Base-by-base conservation (phyloP, 2,888 invertebrate species). In the Orthonychiurus folsomi region DNA sequence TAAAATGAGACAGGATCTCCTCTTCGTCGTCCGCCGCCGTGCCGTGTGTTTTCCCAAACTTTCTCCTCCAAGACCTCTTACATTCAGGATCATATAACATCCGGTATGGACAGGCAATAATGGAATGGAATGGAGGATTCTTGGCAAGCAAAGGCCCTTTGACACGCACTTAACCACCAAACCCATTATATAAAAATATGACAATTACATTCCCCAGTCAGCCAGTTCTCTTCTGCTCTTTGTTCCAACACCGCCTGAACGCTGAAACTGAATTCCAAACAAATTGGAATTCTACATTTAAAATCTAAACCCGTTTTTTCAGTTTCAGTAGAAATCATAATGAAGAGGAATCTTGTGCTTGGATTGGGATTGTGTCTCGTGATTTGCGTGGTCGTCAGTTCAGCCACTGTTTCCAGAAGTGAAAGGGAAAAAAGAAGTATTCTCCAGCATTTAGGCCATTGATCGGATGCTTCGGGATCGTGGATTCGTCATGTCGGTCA, bases 401-500 rank as follows among this genome's bases (percentile, higher is more conserved):
- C 15, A 9, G 15, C 37, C 37, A 37, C 9, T 37, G 37, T 15
- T 37, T 37, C 37, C 5, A 15, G 37, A 37, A 37, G 37, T 37
- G 37, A 37, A 37, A 5, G 37, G 5, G 37, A 37, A 15, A 37
- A 37, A 37, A 37, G 37, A 15, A 37, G 37, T 37, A 68, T 69
- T 56, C 56, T 71, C 15, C 69, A 70, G 26, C 67, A 71, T 59
- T 66, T 70, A n/a, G 58, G 72, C 72, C 20, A 69, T 73, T 1
- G 72, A 73, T 25, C 60, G 70, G 23, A 69, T 69, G 63, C 65
- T 73, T 20, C 66, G 70, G 54, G 73, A 73, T 56, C 66, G 69
- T n/a, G 68, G 69, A 21, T 73, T 73, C 55, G 71, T 73, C 37
- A 60, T 63, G 9, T 65, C 66, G 25, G 70, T 73, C 53, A 70